phyloP scores from a whole-genome alignment of 2,888 invertebrate genomes.

The Hydriomena furcata region DNA sequence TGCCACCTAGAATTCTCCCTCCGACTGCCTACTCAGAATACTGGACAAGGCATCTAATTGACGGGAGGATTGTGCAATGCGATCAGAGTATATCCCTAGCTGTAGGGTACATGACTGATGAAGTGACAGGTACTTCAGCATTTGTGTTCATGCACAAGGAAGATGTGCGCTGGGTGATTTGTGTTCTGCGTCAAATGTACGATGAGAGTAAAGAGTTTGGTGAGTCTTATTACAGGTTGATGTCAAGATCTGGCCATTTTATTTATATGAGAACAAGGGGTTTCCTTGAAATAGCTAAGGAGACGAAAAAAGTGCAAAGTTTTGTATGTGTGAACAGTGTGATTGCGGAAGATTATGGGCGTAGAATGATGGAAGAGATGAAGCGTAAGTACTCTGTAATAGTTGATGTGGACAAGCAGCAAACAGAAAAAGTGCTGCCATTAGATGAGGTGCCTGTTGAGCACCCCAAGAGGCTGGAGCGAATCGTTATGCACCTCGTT shows the following conservation, averaged over 20 bases:
- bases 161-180: constrained; percentile 94
- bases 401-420: constrained; percentile 78
- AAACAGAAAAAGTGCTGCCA: constrained; percentile 43
- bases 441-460: constrained; percentile 83
- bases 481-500: constrained; percentile 87
- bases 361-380: constrained; percentile 89
- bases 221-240: constrained; percentile 92
- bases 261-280: constrained; percentile 93
- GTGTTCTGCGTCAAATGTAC: constrained; percentile 95
- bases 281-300: constrained; percentile 91
- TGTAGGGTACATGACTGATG: constrained; percentile 94
- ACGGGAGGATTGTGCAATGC: constrained; percentile 94
- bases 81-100: constrained; percentile 96
- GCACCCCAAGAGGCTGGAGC: constrained; percentile 87
- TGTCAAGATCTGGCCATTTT: constrained; percentile 91
- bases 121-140: constrained; percentile 93
- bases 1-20: constrained; percentile 85
- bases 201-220: constrained; percentile 92
- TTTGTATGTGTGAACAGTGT: constrained; percentile 94
- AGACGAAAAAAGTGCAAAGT: constrained; percentile 90
- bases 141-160: constrained; percentile 96
- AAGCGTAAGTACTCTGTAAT: constrained; percentile 90
- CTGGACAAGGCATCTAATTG: constrained; percentile 93
- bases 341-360: constrained; percentile 89
- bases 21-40: constrained; percentile 91